Base-by-base conservation (phyloP, 1,140 invertebrate species). In the Bombus pascuorum region DNA sequence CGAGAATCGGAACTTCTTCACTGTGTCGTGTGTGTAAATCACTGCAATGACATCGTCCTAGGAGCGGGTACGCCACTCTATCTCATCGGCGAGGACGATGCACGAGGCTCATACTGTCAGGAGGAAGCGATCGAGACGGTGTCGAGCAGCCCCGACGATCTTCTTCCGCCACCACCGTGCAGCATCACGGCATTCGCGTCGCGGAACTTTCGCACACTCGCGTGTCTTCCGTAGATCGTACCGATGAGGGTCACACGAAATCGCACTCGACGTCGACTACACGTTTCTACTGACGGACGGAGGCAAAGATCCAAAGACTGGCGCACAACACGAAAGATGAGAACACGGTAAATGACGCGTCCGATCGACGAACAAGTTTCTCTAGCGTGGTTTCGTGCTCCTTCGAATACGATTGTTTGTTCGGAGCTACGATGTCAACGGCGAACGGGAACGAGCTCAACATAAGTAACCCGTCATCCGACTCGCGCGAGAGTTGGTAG, bases 401-500 rank as follows among this genome's bases (percentile, higher is more conserved):
- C 18, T 3, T 39, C 22, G 37, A 34, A 22, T 72, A 44, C 57
- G 6, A 22, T 73, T 22, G 72, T 28, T 70, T 22, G 15, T 59
- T 77, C 65, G 22, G 25, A 42, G 62, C 39, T 22, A 32, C 39
- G 53, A 72, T 39, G 53, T 47, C 53, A 42, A 25, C 57, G 66
- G 34, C 39, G 28, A 57, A 75, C 74, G 80, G 39, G 59, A 66
- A 62, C 39, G 39, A 79, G 53, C 34, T 39, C 78, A 8, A 77
- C 87, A 32, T 72, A 73, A 57, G 47, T 66, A 72, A 81, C n/a
- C 81, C 81, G 53, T 81, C 87, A 89, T 89, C 88, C 89, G 62
- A 88, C 79, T 86, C 89, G 83, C 71, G 90, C 86, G 89, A 87
- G 79, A 82, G 90, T 85, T 92, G 93, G 91, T 92, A 93, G 92